Evolutionary conservation across 1,140 invertebrate genomes (phyloP).

Genomic region (Aphelenchoides fujianensis): DNA sequence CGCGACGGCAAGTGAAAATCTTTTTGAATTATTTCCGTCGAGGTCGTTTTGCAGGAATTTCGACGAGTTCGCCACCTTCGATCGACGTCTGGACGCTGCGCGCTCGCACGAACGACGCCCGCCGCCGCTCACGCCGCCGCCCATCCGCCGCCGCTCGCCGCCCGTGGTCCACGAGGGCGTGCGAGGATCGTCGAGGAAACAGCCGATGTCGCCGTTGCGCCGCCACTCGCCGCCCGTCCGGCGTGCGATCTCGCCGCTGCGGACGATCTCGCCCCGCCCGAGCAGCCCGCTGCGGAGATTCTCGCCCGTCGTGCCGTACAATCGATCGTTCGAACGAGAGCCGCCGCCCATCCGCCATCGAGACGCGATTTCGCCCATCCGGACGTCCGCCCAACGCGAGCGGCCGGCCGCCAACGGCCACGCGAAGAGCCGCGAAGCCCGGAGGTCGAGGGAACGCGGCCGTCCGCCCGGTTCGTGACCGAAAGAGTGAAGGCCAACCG

Average conservation of each 20-base stretch:
- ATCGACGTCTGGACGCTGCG: not conserved
- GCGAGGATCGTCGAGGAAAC: not conserved
- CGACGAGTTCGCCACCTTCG: not conserved
- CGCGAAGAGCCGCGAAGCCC: no score
- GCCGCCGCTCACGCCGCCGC: no score
- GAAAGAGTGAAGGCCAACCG: not conserved
- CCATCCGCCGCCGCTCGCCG: no score
- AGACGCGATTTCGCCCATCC: not conserved
- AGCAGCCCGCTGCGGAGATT: not conserved
- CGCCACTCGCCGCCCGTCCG: not conserved
- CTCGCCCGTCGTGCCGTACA: not conserved
- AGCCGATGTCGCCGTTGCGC: not conserved
- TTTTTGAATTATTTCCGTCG: not conserved
- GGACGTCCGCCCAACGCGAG: not conserved
- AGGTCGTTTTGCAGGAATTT: not conserved
- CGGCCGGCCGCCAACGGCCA: not conserved
- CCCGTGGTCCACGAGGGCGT: not conserved
- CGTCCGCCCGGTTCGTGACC: not conserved
- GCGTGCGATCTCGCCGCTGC: not conserved
- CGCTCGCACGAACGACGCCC: no score
- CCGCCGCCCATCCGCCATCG: not conserved
- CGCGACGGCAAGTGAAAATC: not conserved
- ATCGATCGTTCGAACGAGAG: not conserved
- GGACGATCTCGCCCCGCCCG: not conserved
- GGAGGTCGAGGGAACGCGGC: not conserved